Conservation (phyloP, 2,797 vertebrate species). For the Phalanger gymnotis region DNA sequence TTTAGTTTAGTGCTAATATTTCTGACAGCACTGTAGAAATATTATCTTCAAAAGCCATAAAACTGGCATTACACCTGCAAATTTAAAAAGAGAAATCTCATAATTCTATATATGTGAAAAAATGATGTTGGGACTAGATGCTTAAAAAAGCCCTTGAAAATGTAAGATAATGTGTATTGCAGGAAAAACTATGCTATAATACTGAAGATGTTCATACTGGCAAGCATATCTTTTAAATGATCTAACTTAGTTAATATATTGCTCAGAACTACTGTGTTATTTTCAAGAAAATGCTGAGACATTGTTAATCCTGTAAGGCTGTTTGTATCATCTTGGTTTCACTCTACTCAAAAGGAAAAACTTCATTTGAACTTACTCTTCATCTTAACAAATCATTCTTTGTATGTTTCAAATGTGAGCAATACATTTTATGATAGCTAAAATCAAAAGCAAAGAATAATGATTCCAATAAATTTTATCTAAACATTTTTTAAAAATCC, state of each 20-base stretch:
- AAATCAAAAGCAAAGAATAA: constrained; percentile 43
- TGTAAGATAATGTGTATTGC: not conserved
- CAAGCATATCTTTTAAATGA: not conserved
- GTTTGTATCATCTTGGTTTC: not conserved
- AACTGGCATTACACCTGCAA: not conserved
- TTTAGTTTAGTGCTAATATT: not conserved
- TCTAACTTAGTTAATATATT: not conserved
- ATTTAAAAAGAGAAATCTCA: constrained; percentile 24
- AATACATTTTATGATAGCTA: constrained; percentile 29
- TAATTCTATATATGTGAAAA: not conserved
- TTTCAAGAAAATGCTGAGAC: constrained; percentile 14
- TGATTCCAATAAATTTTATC: constrained; percentile 57
- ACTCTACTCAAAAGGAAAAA: not conserved
- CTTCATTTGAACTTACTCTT: constrained; percentile 37
- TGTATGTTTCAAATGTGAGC: constrained; percentile 37
- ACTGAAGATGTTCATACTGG: not conserved
- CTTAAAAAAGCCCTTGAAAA: not conserved
- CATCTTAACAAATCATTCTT: not conserved
- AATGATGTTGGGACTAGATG: not conserved
- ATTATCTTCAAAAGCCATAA: not conserved
- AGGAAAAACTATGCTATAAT: not conserved
- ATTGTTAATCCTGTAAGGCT: not conserved
- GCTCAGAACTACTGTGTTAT: constrained; percentile 10
- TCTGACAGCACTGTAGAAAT: not conserved
- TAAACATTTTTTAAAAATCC: constrained; percentile 47